Conservation (phyloP, 2,113 vertebrate species). For the Callionymus lyra region DNA sequence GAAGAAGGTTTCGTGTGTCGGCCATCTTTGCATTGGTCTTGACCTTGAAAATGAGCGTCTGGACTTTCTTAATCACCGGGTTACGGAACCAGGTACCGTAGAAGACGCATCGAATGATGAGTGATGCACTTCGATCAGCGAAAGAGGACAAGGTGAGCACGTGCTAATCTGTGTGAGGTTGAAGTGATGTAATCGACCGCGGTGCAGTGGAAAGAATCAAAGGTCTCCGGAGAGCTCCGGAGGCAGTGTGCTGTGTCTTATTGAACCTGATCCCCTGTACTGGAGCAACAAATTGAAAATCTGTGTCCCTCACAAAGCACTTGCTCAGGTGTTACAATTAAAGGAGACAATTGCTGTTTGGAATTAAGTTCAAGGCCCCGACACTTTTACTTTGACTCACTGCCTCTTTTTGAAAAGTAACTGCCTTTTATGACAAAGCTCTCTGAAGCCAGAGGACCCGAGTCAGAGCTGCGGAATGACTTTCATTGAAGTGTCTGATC, state of each 20-base stretch:
- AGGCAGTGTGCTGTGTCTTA: constrained; percentile 48
- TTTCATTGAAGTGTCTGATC: constrained; percentile 39
- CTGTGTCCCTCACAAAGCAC: constrained; percentile 52
- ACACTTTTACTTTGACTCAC: constrained; percentile 4
- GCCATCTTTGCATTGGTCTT: too few relatives aligned
- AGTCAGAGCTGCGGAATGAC: constrained; percentile 30
- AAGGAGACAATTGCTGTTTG: constrained; percentile 59
- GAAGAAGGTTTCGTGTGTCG: too few relatives aligned
- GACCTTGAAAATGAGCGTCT: too few relatives aligned
- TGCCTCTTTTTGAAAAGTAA: constrained; percentile 18
- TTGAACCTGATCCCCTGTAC: constrained; percentile 62
- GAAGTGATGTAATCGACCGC: constrained; percentile 34
- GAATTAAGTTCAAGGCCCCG: constrained; percentile 39
- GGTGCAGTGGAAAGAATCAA: constrained; percentile 20
- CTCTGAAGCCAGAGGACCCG: too few relatives aligned
- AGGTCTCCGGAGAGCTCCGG: constrained; percentile 39
- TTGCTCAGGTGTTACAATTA: constrained; percentile 58
- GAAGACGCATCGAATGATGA: too few relatives aligned
- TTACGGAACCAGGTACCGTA: too few relatives aligned
- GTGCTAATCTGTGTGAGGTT: constrained; percentile 1
- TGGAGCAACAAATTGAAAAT: constrained; percentile 67
- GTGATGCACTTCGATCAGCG: constrained; percentile 1
- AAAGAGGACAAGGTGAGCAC: too few relatives aligned
- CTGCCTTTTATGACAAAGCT: constrained; percentile 38
- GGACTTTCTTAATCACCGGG: background rate